Evolutionary conservation across 2,797 vertebrate genomes (phyloP).

Genomic region (Harpagifer antarcticus): DNA sequence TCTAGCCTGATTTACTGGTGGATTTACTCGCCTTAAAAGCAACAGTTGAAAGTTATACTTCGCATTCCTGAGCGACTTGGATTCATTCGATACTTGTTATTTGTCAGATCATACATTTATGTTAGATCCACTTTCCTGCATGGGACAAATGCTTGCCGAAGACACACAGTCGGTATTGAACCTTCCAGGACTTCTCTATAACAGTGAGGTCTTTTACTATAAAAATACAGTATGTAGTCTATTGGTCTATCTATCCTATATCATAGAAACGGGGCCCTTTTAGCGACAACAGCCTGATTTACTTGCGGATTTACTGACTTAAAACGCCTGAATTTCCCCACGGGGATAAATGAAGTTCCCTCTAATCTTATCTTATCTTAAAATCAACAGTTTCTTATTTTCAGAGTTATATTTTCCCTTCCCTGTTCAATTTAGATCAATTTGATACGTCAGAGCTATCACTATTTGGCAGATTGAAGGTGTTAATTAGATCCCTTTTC

Average conservation of each 20-base stretch:
- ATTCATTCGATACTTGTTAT: background rate
- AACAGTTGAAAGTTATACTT: background rate
- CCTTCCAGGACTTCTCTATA: background rate
- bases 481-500: background rate
- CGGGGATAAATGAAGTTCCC: too few relatives aligned
- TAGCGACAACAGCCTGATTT: conserved; percentile 33
- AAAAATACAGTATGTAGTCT: too few relatives aligned
- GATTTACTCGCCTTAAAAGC: background rate
- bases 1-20: conserved; percentile 36
- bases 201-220: too few relatives aligned
- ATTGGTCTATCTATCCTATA: too few relatives aligned
- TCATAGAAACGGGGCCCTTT: too few relatives aligned
- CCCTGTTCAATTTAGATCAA: background rate
- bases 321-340: too few relatives aligned
- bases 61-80: background rate
- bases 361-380: background rate
- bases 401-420: background rate
- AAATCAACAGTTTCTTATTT: background rate
- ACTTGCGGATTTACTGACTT: background rate
- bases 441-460: background rate
- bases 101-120: background rate
- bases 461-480: too few relatives aligned
- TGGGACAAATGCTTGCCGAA: background rate
- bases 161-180: background rate
- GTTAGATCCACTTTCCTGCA: background rate